Evolutionary conservation across 2,797 vertebrate genomes (phyloP).

Genomic region (Parauchenoglanis punctatus): DNA sequence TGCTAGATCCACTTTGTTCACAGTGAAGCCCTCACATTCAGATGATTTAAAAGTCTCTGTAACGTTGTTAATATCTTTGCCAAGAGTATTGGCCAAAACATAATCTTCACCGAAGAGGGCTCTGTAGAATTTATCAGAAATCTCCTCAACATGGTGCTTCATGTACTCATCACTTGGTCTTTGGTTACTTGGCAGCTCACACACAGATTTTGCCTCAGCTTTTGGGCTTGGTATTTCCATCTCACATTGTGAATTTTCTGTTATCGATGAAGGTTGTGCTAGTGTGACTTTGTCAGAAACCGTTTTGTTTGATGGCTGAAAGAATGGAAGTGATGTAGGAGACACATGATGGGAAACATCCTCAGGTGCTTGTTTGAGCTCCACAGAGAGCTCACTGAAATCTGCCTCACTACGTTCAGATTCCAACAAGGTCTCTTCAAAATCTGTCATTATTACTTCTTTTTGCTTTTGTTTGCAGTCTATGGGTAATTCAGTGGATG

Average conservation of each 20-base stretch:
- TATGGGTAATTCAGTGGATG: slow-evolving; percentile 42
- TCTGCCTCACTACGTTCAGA: slow-evolving; percentile 73
- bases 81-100: slow-evolving; percentile 18
- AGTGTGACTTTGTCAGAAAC: slow-evolving; percentile 44
- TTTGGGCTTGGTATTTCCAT: slow-evolving; percentile 18
- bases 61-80: slow-evolving; percentile 46
- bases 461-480: slow-evolving; percentile 59
- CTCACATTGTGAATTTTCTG: neutral
- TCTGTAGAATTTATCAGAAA: slow-evolving; percentile 70
- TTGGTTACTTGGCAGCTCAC: slow-evolving; percentile 42
- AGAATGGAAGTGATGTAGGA: slow-evolving; percentile 27
- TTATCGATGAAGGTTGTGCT: slow-evolving; percentile 3
- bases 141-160: slow-evolving; percentile 66
- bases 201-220: neutral
- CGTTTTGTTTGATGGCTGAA: slow-evolving; percentile 35
- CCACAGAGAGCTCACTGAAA: slow-evolving; percentile 68
- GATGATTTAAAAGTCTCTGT: slow-evolving; percentile 15
- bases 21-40: slow-evolving; percentile 16
- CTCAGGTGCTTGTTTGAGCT: slow-evolving; percentile 62
- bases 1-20: slow-evolving; percentile 44
- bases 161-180: slow-evolving; percentile 55
- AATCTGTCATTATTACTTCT: slow-evolving; percentile 69
- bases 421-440: slow-evolving; percentile 73
- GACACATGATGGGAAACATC: slow-evolving; percentile 38
- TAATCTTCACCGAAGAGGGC: slow-evolving; percentile 68